phyloP scores from a whole-genome alignment of 2,113 vertebrate species.

The Corynorhinus townsendii region DNA sequence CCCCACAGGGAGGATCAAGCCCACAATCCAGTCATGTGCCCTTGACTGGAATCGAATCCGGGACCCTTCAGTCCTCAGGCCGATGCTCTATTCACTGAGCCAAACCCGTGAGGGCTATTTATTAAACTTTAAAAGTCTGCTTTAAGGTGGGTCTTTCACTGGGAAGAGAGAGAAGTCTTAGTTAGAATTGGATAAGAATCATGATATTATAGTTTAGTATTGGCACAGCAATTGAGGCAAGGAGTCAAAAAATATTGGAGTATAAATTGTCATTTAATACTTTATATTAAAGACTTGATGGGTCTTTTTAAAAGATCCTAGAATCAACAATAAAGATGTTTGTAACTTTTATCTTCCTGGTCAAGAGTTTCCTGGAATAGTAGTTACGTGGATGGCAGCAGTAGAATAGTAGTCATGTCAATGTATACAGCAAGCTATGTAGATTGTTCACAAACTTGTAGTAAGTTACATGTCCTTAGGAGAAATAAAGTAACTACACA shows the following conservation, averaged over 20 bases:
- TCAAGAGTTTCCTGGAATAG: neutral
- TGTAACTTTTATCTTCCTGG: neutral
- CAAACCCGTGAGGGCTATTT: neutral
- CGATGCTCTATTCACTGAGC: too few species aligned
- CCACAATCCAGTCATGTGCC: too few species aligned
- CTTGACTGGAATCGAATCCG: too few species aligned
- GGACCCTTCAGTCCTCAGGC: too few species aligned
- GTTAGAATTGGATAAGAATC: neutral
- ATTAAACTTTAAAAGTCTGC: neutral
- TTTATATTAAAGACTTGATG: neutral
- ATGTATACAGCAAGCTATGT: neutral
- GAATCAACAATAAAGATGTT: slow-evolving; percentile 15
- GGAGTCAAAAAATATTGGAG: neutral
- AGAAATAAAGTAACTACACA: slow-evolving; percentile 9
- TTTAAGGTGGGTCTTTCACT: neutral
- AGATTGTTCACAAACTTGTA: neutral
- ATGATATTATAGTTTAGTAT: neutral
- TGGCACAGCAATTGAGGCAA: neutral
- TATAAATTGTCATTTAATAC: neutral
- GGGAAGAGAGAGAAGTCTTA: neutral
- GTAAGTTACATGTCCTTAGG: neutral
- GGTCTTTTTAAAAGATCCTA: neutral
- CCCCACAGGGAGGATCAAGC: too few species aligned
- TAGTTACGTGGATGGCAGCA: neutral
- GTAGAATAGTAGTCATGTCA: neutral